Evolutionary conservation across 2,888 invertebrate species (phyloP).

Genomic region (Poecilobothrus nobilitatus): DNA sequence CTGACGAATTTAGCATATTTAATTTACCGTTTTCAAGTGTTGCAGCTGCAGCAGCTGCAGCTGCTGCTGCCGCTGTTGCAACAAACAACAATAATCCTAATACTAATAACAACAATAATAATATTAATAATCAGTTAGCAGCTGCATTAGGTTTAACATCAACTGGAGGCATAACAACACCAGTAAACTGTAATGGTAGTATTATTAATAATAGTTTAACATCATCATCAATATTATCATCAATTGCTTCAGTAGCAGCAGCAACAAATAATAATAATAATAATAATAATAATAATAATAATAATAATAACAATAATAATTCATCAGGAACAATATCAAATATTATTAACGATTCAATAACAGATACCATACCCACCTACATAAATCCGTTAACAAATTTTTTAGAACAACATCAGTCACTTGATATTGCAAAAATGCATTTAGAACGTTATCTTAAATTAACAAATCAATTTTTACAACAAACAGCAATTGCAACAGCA

Average conservation of each 20-base stretch:
- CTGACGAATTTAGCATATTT: slow-evolving; percentile 7
- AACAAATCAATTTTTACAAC: slow-evolving; percentile 34
- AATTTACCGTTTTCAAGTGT: slow-evolving; percentile 3
- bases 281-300: not conserved
- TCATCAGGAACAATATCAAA: not conserved
- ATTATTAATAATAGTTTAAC: not conserved
- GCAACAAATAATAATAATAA: slow-evolving; percentile 9
- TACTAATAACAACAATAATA: not conserved
- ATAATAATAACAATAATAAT: not conserved
- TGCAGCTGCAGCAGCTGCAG: not conserved
- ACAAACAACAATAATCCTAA: not conserved
- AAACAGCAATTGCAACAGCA: slow-evolving; percentile 31
- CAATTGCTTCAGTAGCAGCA: slow-evolving; percentile 14
- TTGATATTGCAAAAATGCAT: slow-evolving; percentile 40
- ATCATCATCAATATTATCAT: not conserved
- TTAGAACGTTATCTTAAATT: slow-evolving; percentile 34
- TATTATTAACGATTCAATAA: not conserved
- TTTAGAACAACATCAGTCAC: slow-evolving; percentile 33
- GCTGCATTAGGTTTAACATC: slow-evolving; percentile 20
- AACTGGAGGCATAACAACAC: slow-evolving; percentile 16
- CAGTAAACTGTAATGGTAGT: slow-evolving; percentile 5
- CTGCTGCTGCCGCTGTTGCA: slow-evolving; percentile 7
- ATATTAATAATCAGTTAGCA: slow-evolving; percentile 19
- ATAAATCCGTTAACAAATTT: slow-evolving; percentile 31
- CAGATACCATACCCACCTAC: slow-evolving; percentile 7